Conservation (phyloP, 2,888 invertebrate species). For the Stenoptilia bipunctidactyla region DNA sequence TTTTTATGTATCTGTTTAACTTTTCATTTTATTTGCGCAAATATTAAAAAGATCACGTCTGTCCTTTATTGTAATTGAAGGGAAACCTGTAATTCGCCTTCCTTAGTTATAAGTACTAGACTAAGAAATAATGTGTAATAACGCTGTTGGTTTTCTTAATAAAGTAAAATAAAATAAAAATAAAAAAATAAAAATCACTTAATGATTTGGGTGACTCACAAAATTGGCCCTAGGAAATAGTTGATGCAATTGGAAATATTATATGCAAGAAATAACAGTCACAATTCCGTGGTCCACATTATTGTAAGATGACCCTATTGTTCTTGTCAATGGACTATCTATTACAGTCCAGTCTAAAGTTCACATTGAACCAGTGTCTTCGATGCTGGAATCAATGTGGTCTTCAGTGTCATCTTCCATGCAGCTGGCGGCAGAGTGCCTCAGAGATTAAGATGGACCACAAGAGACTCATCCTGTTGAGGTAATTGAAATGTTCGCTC, state of each 20-base stretch:
- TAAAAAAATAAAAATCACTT: slow-evolving; percentile 78
- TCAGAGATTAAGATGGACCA: slow-evolving; percentile 75
- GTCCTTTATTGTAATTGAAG: no score
- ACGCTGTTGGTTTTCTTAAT: no score
- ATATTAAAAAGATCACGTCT: no score
- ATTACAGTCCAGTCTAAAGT: slow-evolving; percentile 89
- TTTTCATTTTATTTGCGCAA: no score
- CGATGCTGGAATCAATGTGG: slow-evolving; percentile 97
- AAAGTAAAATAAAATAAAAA: no score
- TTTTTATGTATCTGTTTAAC: no score
- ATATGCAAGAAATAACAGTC: slow-evolving; percentile 84
- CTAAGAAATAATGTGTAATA: no score
- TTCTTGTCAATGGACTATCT: slow-evolving; percentile 86
- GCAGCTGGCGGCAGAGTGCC: slow-evolving; percentile 92
- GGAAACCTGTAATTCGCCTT: no score
- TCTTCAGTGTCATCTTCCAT: slow-evolving; percentile 93
- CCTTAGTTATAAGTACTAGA: no score
- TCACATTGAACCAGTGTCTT: slow-evolving; percentile 81
- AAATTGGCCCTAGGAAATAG: slow-evolving; percentile 91
- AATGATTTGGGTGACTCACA: slow-evolving; percentile 89
- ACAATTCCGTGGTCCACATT: slow-evolving; percentile 91
- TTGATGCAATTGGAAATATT: slow-evolving; percentile 90
- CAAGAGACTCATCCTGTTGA: slow-evolving; percentile 77
- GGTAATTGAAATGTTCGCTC: slow-evolving; percentile 91
- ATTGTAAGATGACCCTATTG: slow-evolving; percentile 84